Conservation (phyloP, 2,113 vertebrate species). For the Tragelaphus buxtoni region DNA sequence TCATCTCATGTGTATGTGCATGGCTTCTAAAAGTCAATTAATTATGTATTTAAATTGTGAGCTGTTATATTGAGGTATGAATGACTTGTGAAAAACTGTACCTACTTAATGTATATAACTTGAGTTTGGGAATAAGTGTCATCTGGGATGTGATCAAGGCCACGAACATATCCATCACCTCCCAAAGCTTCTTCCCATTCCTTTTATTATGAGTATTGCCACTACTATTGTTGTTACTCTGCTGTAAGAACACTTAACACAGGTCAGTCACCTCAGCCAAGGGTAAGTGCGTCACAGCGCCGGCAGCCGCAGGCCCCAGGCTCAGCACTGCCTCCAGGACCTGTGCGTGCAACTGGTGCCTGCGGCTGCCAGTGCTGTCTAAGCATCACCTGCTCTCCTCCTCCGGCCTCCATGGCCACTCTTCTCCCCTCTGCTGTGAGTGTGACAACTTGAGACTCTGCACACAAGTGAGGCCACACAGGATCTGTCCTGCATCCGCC, state of each 20-base stretch:
- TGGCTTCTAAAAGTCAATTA: background rate
- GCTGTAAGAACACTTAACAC: background rate
- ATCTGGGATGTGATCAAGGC: background rate
- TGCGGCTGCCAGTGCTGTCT: background rate
- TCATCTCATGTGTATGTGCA: background rate
- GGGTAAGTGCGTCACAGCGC: background rate
- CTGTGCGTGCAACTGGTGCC: background rate
- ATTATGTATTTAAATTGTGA: background rate
- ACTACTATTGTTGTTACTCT: background rate
- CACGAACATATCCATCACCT: background rate
- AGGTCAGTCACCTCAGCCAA: background rate
- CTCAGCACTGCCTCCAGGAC: background rate
- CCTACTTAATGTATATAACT: background rate
- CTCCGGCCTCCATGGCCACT: accelerated
- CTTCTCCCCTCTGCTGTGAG: background rate
- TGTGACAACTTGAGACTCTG: background rate
- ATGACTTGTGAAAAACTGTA: background rate
- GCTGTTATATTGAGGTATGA: background rate
- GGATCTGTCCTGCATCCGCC: background rate
- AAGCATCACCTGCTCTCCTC: background rate
- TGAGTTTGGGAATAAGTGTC: background rate
- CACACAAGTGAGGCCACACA: too few relatives aligned
- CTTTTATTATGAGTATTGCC: background rate
- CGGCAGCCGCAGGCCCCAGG: background rate
- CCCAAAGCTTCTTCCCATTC: too few relatives aligned